Evolutionary conservation across 2,113 vertebrate species (phyloP).

Genomic region (Quiscalus mexicanus): DNA sequence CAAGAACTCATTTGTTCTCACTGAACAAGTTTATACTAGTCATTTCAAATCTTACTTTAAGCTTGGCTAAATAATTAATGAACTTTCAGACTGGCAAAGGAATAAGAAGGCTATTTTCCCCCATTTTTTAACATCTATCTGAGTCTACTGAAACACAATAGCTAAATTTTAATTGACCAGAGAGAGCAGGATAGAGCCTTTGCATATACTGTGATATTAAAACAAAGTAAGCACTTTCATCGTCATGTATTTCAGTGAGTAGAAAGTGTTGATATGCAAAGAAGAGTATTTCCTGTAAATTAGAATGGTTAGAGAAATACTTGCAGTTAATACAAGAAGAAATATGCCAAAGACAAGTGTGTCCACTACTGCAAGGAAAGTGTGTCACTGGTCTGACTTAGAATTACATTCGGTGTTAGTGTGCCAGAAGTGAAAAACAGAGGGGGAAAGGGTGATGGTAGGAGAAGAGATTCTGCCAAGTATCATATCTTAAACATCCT

Average conservation of each 20-base stretch:
- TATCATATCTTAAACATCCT: neutral
- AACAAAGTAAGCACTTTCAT: neutral
- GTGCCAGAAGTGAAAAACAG: constrained; percentile 34
- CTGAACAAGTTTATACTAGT: neutral
- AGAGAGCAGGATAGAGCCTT: neutral
- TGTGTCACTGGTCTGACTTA: constrained; percentile 48
- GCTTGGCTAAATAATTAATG: neutral
- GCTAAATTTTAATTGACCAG: neutral
- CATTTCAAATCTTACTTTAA: neutral
- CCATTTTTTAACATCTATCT: neutral
- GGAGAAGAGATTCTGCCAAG: neutral
- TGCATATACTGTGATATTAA: neutral
- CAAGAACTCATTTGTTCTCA: neutral
- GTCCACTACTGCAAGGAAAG: neutral
- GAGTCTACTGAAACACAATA: neutral
- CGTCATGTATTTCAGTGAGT: neutral
- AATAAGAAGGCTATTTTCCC: neutral
- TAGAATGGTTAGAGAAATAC: constrained; percentile 31
- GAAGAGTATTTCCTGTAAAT: neutral
- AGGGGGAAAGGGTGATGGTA: rapidly evolving
- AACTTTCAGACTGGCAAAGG: neutral
- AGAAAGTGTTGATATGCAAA: neutral
- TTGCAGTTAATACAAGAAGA: constrained; percentile 54
- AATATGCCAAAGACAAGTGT: neutral
- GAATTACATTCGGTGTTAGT: constrained; percentile 36